These are phyloP conservation scores for Cylas formicarius DNA, from an alignment of 1,140 invertebrate genomes.

Conservation along the genomic window DNA sequence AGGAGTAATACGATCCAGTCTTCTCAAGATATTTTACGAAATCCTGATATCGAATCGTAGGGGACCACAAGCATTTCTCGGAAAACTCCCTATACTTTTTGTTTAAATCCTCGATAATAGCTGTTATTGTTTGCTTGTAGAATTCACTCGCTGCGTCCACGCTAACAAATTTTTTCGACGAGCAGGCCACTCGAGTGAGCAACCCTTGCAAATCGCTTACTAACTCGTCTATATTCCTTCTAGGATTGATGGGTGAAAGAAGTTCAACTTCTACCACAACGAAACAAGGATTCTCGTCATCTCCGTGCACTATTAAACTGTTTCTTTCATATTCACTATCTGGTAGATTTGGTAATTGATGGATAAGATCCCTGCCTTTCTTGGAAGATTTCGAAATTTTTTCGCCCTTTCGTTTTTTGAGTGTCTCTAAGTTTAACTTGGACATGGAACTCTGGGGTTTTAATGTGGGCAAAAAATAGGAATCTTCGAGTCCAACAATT, in stretches of 20 bases:
- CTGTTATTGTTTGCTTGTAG: conserved; percentile 14
- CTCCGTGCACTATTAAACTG: conserved; percentile 28
- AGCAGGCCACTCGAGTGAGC: conserved; percentile 1
- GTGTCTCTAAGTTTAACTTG: conserved; percentile 12
- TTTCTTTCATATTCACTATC: conserved; percentile 19
- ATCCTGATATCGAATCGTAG: conserved; percentile 8
- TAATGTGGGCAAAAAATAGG: conserved; percentile 29
- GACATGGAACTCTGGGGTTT: conserved; percentile 1
- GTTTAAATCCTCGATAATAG: conserved; percentile 18
- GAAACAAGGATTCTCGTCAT: conserved; percentile 30
- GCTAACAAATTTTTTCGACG: conserved; percentile 16
- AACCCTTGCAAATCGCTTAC: conserved; percentile 6
- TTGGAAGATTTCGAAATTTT: conserved; percentile 18
- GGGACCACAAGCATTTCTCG: conserved; percentile 8
- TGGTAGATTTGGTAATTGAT: conserved; percentile 14
- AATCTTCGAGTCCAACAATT: conserved; percentile 24
- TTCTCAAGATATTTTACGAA: conserved; percentile 30
- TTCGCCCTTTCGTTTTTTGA: conserved; percentile 20
- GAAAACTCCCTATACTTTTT: conserved; percentile 17
- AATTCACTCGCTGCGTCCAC: conserved; percentile 18
- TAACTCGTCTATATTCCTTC: conserved; percentile 27
- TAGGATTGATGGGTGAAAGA: conserved; percentile 22
- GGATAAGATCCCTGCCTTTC: conserved; percentile 16
- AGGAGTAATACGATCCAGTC: conserved; percentile 27
- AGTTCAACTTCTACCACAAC: conserved; percentile 33